Base-by-base conservation (phyloP, 2,113 vertebrate species). In the Mus pahari region DNA sequence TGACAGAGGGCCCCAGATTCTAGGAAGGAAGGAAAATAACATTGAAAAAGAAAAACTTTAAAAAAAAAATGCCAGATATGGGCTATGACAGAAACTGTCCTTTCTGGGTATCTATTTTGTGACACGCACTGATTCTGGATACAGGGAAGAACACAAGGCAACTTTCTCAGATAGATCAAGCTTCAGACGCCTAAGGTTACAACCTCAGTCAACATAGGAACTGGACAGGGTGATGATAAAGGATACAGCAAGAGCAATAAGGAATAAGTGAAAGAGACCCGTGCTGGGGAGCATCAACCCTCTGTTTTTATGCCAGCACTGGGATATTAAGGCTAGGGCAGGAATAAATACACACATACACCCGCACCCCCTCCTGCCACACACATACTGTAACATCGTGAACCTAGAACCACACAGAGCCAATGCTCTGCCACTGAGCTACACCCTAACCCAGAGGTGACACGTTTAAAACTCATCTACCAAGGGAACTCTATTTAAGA, bases 401-500 rank as follows among this genome's bases (percentile, higher is more conserved):
- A 90, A 68, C 45, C 22, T 22, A 90, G 89, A 13, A 45, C 45
- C 77, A 53, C 33, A 53, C 13, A 17, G 13, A 53, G 9, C 48
- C 26, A 55, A 28, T 55, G 48, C 22, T 74, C 68, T 45, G 19
- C 3, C 31, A 26, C 58, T 26, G 68, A 90, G 42, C 6, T 62
- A 14, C 39, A 45, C 3, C 7, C 28, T 62, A 33, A 26, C 31
- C 13, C 16, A 64, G 31, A 64, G 19, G 3, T 71, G 45, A 39
- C 60, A 19, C 50, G 78, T 92, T 94, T 31, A 75, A n/a, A 94
- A 81, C 10, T 20, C 68, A 58, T 92, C 82, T 77, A n/a, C 28
- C 0, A 12, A 73, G n/a, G 4, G 33, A 48, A 28, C 64, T 78
- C 68, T 53, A 31, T 62, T 93, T 75, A 48, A 79, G 31, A 78